Base-by-base conservation (phyloP, 2,888 invertebrate species). In the Plagiodera versicolora region DNA sequence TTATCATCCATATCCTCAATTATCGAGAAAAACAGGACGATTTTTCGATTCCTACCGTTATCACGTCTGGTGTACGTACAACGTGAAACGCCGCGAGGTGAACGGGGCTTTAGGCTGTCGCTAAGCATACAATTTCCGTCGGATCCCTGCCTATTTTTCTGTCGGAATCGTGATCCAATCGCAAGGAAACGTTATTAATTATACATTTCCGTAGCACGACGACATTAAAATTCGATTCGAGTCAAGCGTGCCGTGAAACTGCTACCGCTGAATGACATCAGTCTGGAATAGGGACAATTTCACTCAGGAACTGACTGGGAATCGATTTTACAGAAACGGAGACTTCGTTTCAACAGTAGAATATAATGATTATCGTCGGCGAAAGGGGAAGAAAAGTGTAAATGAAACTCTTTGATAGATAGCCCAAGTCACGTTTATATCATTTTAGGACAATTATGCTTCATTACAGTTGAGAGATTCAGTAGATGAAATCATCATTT, bases 201-300 rank as follows among this genome's bases (percentile, higher is more conserved):
- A 53, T 53, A 45, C 45, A 44, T 53, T 53, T 45, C 53, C 53
- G 20, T 45, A 53, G 53, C 70, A 69, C 72, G 72, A 75, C 72
- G 74, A 73, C 75, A 76, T 75, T 74, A 73, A 75, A 75, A 74
- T 75, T 75, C 73, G 73, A 75, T 75, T 74, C 67, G 72, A 71
- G 68, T 71, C 70, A 70, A 71, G 68, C 67, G 67, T 66, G 69
- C 70, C 71, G 71, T 67, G 70, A 69, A 68, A 66, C 63, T 68
- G 64, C 65, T 50, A 45, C 44, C 20, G 17, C 24, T 14, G 24
- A 28, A 18, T 53, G 53, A 44, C 44, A 66, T 66, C 65, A 66
- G 56, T 56, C 62, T 60, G 61, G 66, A 63, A 61, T 68, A 65
- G 63, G 63, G 65, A 68, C 66, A 58, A 66, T 66, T 68, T 61